A percentile compares a stretch with the other conserved stretches of the same genome.
phyloP scores from a whole-genome alignment of 2,797 vertebrate genomes.

The Acrossocheilus fasciatus region DNA sequence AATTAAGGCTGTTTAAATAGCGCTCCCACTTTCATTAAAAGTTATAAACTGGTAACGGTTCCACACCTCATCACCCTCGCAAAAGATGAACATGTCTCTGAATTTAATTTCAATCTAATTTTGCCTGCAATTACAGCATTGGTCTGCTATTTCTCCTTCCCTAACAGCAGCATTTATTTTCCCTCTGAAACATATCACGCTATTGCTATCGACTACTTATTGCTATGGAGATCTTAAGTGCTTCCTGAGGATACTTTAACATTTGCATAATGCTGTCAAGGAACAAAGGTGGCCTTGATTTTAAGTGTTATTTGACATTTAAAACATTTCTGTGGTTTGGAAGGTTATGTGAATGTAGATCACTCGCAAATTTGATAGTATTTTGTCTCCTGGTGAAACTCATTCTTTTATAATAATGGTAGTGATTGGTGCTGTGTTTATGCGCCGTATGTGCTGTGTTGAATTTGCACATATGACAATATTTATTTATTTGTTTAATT shows the following conservation, averaged over 20 bases:
- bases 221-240: conserved; percentile 35
- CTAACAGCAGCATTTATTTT: conserved; percentile 29
- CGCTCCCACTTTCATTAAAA: conserved; percentile 41
- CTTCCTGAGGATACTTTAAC: conserved; percentile 21
- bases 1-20: conserved; percentile 50
- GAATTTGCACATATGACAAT: not conserved
- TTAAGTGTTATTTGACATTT: conserved; percentile 9
- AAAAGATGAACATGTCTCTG: conserved; percentile 36
- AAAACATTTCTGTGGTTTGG: conserved; percentile 6
- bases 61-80: conserved; percentile 27
- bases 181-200: conserved; percentile 17
- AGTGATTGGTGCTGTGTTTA: not conserved
- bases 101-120: conserved; percentile 43
- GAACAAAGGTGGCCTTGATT: conserved; percentile 31
- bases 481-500: not conserved
- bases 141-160: conserved; percentile 16
- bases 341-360: not conserved
- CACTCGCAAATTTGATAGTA: not conserved
- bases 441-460: not conserved
- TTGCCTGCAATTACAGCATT: conserved; percentile 33
- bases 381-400: not conserved
- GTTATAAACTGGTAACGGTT: conserved; percentile 37
- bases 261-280: conserved; percentile 38
- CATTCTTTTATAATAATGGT: not conserved
- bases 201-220: conserved; percentile 9